Evolutionary conservation across 1,140 invertebrate species (phyloP).

Genomic region (Capitella teleta): DNA sequence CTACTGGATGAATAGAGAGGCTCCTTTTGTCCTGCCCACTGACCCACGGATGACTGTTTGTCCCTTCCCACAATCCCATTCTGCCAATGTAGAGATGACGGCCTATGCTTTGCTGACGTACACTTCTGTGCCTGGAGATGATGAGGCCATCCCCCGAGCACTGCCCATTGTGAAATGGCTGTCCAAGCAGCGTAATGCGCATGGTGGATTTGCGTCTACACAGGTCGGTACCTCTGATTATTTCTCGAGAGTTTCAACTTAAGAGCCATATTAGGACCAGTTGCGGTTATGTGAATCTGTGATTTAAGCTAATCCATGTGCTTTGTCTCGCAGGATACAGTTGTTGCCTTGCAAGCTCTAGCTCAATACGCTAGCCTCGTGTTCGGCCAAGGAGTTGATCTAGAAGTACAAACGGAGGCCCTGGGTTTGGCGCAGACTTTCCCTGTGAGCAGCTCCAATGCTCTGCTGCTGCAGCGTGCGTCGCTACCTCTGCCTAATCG

Average conservation of each 20-base stretch:
- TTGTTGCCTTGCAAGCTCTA: conserved; percentile 43
- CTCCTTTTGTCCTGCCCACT: too few species aligned
- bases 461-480: conserved; percentile 21
- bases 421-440: conserved; percentile 14
- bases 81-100: conserved; percentile 65
- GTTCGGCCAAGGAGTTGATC: conserved; percentile 19
- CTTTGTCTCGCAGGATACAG: conserved; percentile 40
- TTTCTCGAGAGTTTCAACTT: too few species aligned
- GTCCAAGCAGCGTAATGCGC: conserved; percentile 62
- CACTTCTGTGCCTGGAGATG: conserved; percentile 21
- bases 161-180: conserved; percentile 75
- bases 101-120: conserved; percentile 65
- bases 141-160: conserved; percentile 33
- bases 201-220: conserved; percentile 72
- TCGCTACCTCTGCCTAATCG: conserved; percentile 20
- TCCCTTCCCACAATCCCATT: too few species aligned
- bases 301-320: not conserved
- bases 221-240: too few species aligned
- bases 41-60: too few species aligned
- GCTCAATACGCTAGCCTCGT: conserved; percentile 29
- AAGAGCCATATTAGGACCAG: too few species aligned
- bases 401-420: conserved; percentile 12
- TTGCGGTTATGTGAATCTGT: too few species aligned
- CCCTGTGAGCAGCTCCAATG: conserved; percentile 22
- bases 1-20: too few species aligned